Conservation (phyloP, 2,797 vertebrate species). For the Liasis olivaceus region DNA sequence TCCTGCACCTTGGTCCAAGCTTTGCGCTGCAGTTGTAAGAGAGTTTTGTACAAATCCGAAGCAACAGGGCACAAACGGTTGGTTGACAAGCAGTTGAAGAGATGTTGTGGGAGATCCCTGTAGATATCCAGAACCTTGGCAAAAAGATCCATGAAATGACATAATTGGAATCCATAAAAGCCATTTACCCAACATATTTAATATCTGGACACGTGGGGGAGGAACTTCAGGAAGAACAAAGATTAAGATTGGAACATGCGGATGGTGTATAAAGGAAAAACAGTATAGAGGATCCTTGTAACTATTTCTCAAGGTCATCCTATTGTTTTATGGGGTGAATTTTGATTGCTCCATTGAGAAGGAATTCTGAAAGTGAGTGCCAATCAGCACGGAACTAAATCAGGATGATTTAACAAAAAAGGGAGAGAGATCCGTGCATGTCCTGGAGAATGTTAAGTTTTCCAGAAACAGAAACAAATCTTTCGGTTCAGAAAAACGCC, state of each 20-base stretch:
- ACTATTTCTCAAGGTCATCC: neutral
- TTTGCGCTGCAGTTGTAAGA: conserved; percentile 79
- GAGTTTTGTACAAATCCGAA: conserved; percentile 80
- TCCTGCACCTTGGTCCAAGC: conserved; percentile 50
- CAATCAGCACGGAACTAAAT: no score
- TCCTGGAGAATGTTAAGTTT: neutral
- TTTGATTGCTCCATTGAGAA: no score
- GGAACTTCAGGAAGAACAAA: neutral
- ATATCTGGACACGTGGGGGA: neutral
- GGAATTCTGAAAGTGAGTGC: no score
- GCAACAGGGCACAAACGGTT: conserved; percentile 85
- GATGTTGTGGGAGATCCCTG: conserved; percentile 76
- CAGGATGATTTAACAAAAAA: neutral
- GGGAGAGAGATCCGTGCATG: no score
- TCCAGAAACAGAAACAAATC: neutral
- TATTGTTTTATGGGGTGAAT: neutral
- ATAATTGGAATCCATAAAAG: neutral
- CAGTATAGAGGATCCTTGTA: neutral
- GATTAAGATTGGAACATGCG: neutral
- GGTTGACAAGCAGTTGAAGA: conserved; percentile 85
- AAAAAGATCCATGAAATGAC: neutral
- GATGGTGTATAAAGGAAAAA: neutral
- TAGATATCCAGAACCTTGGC: conserved; percentile 80
- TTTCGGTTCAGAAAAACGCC: no score
- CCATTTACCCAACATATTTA: neutral